Evolutionary conservation across 2,888 invertebrate genomes (phyloP).

Genomic region (Pemphredon lugubris): DNA sequence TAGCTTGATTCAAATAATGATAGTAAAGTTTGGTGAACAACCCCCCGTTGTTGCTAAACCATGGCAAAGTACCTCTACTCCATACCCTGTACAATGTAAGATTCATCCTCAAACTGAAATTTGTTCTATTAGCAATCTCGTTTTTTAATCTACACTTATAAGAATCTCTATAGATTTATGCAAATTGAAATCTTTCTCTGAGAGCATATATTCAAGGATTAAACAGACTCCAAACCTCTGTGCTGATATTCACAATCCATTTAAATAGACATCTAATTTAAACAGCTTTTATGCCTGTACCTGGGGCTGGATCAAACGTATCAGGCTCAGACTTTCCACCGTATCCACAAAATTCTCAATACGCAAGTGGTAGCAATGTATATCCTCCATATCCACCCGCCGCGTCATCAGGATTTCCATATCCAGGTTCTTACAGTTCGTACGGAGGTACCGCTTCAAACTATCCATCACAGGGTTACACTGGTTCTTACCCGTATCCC

Average conservation of each 20-base stretch:
- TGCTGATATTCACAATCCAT: too few species aligned
- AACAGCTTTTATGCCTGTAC: conserved; percentile 78
- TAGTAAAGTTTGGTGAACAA: conserved; percentile 95
- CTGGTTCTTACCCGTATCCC: conserved; percentile 79
- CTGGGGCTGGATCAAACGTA: conserved; percentile 50
- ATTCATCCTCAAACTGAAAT: too few species aligned
- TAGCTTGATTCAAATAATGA: conserved; percentile 94
- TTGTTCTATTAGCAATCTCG: too few species aligned
- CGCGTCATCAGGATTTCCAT: conserved; percentile 69
- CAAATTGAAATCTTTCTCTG: too few species aligned
- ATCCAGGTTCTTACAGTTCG: conserved; percentile 81
- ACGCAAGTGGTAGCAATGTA: conserved; percentile 48
- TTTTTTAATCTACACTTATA: too few species aligned
- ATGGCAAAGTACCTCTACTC: conserved; percentile 82
- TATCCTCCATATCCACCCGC: conserved; percentile 70
- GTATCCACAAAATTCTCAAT: conserved; percentile 62
- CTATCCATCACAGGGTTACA: conserved; percentile 78
- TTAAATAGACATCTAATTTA: background rate
- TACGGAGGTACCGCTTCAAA: conserved; percentile 77
- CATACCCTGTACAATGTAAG: conserved; percentile 83
- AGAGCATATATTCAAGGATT: too few species aligned
- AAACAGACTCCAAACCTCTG: too few species aligned
- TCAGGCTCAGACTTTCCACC: conserved; percentile 52
- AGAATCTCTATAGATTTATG: too few species aligned
- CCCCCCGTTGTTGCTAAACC: conserved; percentile 95